Evolutionary conservation across 2,113 vertebrate species (phyloP), one percentile per base, ranked within the genome.

Genomic region (Bubo scandiacus): DNA sequence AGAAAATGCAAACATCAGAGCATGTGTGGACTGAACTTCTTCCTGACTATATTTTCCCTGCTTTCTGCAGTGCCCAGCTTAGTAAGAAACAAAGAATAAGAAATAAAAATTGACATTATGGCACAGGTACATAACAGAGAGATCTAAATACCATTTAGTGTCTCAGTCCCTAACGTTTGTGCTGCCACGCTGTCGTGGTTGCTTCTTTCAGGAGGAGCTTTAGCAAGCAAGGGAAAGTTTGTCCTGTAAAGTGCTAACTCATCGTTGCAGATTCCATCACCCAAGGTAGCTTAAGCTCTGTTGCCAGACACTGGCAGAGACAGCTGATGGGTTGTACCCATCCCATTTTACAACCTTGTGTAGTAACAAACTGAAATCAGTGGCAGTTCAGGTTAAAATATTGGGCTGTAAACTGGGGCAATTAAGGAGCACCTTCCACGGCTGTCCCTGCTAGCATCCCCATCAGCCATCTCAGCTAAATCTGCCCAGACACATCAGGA

Each of bases 1-100:
- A 91, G 71, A 96, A 91, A 92, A 96, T 23, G 79, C 79, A 95
- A 92, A 91, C 80, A 80, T 70, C 70, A 58, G 92, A 94, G 83
- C 54, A 61, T 0, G 59, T 85, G 79, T 51, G 87, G 74, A 86
- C 81, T 93, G 66, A 88, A 32, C 70, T 77, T 71, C 51, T 58
- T 86, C 94, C 93, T 92, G 91, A 62, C 86, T 74, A 2, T 17
- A 38, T 66, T 65, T 71, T 67, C 74, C 66, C 92, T 71, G 57
- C 65, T 94, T 84, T 80, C 86, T 88, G 84, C 84, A 72, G 91
- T 15, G 78, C 65, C 66, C 57, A 95, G 78, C 43, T 79, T 8
- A 68, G 70, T 6, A 15, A 93, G 87, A 68, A 85, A 55, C 68
- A 70, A 63, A 88, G 79, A 91, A 55, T 57, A 55, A 74, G 88